These are phyloP conservation scores for Campoplex capitator DNA, from an alignment of 2,888 invertebrate genomes.

Conservation along the genomic window DNA sequence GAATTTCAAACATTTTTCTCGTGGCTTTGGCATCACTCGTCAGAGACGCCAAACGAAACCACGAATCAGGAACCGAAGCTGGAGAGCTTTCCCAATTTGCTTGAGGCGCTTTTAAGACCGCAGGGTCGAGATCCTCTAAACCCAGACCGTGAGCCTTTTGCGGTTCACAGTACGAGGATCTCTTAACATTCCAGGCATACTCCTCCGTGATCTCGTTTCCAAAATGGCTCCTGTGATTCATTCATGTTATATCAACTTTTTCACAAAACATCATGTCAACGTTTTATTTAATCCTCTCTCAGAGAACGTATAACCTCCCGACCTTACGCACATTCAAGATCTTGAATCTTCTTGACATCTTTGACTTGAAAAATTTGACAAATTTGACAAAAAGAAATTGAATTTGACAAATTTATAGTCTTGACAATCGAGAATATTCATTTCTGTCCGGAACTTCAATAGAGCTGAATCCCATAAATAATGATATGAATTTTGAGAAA, in stretches of 20 bases:
- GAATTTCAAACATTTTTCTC: background rate
- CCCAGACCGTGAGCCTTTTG: conserved; percentile 55
- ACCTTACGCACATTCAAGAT: background rate
- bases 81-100: conserved; percentile 26
- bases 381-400: too few species aligned
- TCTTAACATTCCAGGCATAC: conserved; percentile 67
- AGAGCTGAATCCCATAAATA: too few species aligned
- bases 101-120: conserved; percentile 40
- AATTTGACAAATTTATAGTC: too few species aligned
- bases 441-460: too few species aligned
- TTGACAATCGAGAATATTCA: too few species aligned
- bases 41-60: conserved; percentile 11
- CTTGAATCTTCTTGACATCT: too few species aligned
- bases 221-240: conserved; percentile 7
- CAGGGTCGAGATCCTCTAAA: conserved; percentile 58
- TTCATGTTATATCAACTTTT: background rate
- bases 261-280: background rate
- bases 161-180: conserved; percentile 63
- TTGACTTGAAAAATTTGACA: too few species aligned
- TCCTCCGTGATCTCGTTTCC: conserved; percentile 68
- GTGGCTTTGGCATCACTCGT: background rate
- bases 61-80: background rate
- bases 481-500: too few species aligned
- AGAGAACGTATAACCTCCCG: background rate
- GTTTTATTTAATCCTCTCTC: background rate